Evolutionary conservation across 1,140 invertebrate genomes (phyloP), one percentile per base, ranked within the genome.

Genomic region (Brachionus sp.): DNA sequence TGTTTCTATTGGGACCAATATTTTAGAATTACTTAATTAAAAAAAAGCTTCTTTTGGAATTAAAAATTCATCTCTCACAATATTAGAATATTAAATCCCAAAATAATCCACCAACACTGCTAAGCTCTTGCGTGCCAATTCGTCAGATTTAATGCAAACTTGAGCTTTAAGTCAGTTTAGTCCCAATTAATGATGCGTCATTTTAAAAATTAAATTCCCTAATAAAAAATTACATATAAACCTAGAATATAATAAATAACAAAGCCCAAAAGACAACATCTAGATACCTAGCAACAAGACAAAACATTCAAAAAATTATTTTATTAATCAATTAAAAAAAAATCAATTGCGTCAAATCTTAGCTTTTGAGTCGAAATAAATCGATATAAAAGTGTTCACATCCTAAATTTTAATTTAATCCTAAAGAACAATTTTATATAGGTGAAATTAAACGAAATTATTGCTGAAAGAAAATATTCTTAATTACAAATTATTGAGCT

Each of bases 11-110:
- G 44, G 16, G 44, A 50, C 44, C 44, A 50, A 50, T 50, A 50
- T 50, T 50, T 50, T 50, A 50, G 29, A 29, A 42, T 42, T 42
- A 42, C 39, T 42, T 42, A 42, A 42, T 42, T 42, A 29, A 29
- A 19, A 57, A 57, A 57, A 57, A 57, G n/a, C 50, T 57, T 57
- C 50, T 57, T 57, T 57, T 57, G 50, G 50, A 57, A 57, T 57
- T 57, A 57, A 57, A 5, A 5, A 50, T 50, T 50, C n/a, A 57
- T 57, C 50, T 57, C 50, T 57, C 50, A 57, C 50, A 57, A 57
- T 57, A 57, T 57, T 57, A 57, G 16, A 57, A 19, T 57, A 23
- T 57, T 57, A 57, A 57, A 57, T 57, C 50, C 50, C 50, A 25
- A 25, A 9, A 19, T 57, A 57, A 57, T 57, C 50, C 50, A 19